Conservation (phyloP, 2,888 invertebrate genomes). For the Keiferia lycopersicella region DNA sequence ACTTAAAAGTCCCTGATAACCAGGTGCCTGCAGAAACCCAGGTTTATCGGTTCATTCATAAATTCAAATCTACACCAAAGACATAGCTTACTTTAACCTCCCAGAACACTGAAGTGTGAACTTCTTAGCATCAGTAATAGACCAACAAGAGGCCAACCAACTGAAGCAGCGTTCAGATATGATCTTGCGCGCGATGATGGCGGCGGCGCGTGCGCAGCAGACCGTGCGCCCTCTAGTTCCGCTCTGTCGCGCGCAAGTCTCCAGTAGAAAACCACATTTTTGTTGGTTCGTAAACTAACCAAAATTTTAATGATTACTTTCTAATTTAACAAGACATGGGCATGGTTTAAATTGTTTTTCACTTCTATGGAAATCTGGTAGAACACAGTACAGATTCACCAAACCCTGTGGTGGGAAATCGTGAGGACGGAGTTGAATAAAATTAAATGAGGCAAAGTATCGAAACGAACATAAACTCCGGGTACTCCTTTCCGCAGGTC, state of each 20-base stretch:
- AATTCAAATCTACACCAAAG: too few relatives aligned
- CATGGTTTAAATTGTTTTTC: background rate
- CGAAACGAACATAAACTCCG: too few relatives aligned
- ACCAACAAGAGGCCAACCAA: constrained; percentile 2
- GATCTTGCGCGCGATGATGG: constrained; percentile 7
- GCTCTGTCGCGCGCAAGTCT: constrained; percentile 58
- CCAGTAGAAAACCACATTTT: constrained; percentile 42
- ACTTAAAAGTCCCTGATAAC: too few relatives aligned
- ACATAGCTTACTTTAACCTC: background rate
- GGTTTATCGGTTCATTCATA: too few relatives aligned
- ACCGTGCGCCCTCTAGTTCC: constrained; percentile 62
- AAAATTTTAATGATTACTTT: constrained; percentile 30
- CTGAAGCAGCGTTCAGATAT: background rate
- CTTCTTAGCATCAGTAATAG: constrained; percentile 1
- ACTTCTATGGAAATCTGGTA: background rate
- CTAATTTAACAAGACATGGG: background rate
- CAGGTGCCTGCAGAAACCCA: too few relatives aligned
- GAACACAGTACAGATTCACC: too few relatives aligned
- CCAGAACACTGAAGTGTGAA: background rate
- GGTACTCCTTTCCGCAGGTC: too few relatives aligned
- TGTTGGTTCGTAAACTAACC: constrained; percentile 27
- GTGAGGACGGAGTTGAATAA: too few relatives aligned
- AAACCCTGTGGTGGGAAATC: too few relatives aligned
- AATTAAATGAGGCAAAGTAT: too few relatives aligned
- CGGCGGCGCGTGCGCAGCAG: constrained; percentile 50